Evolutionary conservation across 2,113 vertebrate genomes (phyloP), one percentile per base, ranked within the genome.

Genomic region (Cathartes aura): DNA sequence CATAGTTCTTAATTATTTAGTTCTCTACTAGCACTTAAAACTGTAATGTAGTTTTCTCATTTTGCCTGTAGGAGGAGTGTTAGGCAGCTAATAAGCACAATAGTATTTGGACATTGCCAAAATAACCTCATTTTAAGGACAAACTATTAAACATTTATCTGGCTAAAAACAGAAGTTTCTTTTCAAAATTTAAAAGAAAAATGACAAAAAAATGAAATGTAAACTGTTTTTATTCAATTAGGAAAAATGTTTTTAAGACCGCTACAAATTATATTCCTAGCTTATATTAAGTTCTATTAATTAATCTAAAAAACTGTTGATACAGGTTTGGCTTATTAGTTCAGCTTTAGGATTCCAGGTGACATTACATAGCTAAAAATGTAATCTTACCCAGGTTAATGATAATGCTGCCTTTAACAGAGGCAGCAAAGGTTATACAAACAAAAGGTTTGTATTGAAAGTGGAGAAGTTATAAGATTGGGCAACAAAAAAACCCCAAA

Each of bases 61-160:
- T 82, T 94, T 87, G 88, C 98, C 98, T 98, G 97, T 96, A 98
- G 98, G 98, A 97, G 98, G 98, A 98, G 98, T 82, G 85, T 90
- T 97, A 96, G 94, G 96, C 96, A 98, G 87, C 70, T 97, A 97
- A 97, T 97, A 91, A 91, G 42, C 81, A 64, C 66, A 87, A 66
- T 1, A 82, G 9, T 13, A 84, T 87, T 50, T 56, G 24, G 26
- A 67, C 50, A 53, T 15, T 52, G 34, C 19, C 48, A 85, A 91
- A 94, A 76, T 12, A 92, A 66, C 36, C 4, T 56, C 42, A 36
- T 42, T 55, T 81, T 71, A 89, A 74, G 20, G 52, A 63, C 15
- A 91, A 71, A 18, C 50, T 43, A 47, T 30, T 73, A 72, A 93
- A 64, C 2, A 40, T 36, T 60, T 68, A 75, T 18, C 38, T 81